Conservation (phyloP, 2,113 vertebrate genomes). For the Symphodus melops region DNA sequence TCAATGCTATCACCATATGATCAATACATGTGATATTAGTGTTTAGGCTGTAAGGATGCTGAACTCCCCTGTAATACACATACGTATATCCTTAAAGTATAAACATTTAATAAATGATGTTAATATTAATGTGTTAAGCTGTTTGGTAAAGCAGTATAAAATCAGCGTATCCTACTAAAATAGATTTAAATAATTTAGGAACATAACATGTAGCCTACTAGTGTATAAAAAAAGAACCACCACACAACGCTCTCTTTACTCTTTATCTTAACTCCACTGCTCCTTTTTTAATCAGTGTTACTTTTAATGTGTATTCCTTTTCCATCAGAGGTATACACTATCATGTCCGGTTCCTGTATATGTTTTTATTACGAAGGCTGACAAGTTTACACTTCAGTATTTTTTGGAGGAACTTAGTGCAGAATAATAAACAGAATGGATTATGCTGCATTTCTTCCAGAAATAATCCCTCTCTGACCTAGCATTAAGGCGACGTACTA, state of each 20-base stretch:
- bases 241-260: not conserved
- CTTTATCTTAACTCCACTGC: not conserved
- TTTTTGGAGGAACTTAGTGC: not conserved
- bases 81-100: not conserved
- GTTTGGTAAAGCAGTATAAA: not conserved
- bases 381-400: not conserved
- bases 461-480: constrained; percentile 8
- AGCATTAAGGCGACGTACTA: not conserved
- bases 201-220: no score
- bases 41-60: no score
- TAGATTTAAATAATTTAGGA: no score
- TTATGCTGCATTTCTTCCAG: constrained; percentile 10
- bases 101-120: not conserved
- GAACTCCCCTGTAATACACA: not conserved
- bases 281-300: not conserved
- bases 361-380: not conserved
- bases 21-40: no score
- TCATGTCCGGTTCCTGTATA: not conserved
- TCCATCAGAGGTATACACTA: not conserved
- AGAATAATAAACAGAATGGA: not conserved
- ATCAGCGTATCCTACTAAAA: not conserved
- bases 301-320: not conserved
- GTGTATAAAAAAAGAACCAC: no score
- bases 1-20: not conserved
- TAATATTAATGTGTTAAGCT: not conserved